These are phyloP conservation scores for Pristiophorus japonicus DNA, from an alignment of 2,113 vertebrate species.

Conservation along the genomic window DNA sequence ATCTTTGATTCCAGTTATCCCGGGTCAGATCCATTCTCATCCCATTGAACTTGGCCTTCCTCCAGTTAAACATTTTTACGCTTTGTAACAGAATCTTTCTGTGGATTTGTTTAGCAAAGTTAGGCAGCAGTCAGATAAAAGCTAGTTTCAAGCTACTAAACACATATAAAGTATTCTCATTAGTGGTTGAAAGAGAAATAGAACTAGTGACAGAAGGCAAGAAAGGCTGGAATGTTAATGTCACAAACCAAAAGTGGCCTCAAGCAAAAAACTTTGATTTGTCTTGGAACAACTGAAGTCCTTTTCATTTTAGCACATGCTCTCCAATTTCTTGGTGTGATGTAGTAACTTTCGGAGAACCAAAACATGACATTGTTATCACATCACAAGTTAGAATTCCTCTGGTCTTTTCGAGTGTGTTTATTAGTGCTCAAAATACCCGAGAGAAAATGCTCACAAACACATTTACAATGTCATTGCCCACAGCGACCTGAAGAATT, in stretches of 20 bases:
- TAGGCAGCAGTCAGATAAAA: neutral
- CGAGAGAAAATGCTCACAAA: neutral
- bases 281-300: neutral
- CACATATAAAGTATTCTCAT: neutral
- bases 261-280: neutral
- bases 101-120: neutral
- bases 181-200: neutral
- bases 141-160: neutral
- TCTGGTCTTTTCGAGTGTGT: neutral
- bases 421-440: neutral
- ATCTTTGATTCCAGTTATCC: too few species aligned
- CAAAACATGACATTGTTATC: neutral
- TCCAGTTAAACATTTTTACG: too few species aligned
- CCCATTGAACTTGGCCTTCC: too few species aligned
- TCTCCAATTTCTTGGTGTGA: neutral
- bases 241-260: neutral
- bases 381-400: neutral
- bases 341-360: neutral
- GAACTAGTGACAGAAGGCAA: too few species aligned
- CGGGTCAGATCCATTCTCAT: too few species aligned
- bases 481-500: neutral
- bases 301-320: neutral
- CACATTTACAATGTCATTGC: neutral
- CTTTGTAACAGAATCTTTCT: neutral
- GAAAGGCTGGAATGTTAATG: slow-evolving; percentile 2